phyloP scores from a whole-genome alignment of 2,888 invertebrate species.

The Drosophila nr. perissopoda region DNA sequence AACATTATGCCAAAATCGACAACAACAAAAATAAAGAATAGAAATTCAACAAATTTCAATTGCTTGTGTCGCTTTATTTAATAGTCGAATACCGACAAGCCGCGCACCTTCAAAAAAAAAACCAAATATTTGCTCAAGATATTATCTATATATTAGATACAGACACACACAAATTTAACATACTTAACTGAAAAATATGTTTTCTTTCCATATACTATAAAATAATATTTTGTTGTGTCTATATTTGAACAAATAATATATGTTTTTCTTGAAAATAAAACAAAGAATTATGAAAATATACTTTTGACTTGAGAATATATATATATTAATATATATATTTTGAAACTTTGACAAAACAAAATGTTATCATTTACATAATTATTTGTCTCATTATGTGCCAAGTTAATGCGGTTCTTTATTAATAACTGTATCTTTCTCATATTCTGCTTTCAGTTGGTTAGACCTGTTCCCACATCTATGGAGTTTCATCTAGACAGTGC shows the following conservation, averaged over 20 bases:
- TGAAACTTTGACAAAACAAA: not conserved
- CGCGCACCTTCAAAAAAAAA: conserved; percentile 38
- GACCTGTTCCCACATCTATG: conserved; percentile 97
- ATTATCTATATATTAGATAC: conserved; percentile 45
- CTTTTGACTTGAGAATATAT: conserved; percentile 20
- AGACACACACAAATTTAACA: not conserved
- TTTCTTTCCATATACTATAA: conserved; percentile 12
- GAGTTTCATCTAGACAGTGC: conserved; percentile 99
- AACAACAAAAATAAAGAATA: not conserved
- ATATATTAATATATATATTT: not conserved
- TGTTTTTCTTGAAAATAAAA: conserved; percentile 25
- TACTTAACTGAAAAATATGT: conserved; percentile 8
- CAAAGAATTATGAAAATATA: conserved; percentile 12
- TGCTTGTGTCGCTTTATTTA: conserved; percentile 42
- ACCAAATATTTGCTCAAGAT: conserved; percentile 56
- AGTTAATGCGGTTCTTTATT: not conserved
- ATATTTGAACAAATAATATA: conserved; percentile 52
- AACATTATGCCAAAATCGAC: conserved; percentile 17
- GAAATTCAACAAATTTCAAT: conserved; percentile 37
- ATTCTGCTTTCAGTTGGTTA: conserved; percentile 90
- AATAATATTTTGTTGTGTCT: conserved; percentile 56
- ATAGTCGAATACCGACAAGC: conserved; percentile 36
- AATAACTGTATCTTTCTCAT: conserved; percentile 36
- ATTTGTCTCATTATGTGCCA: not conserved
- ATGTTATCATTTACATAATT: not conserved